phyloP scores from a whole-genome alignment of 53 echinoderm and acorn worm genomes.

The Hippasteria phrygiana region DNA sequence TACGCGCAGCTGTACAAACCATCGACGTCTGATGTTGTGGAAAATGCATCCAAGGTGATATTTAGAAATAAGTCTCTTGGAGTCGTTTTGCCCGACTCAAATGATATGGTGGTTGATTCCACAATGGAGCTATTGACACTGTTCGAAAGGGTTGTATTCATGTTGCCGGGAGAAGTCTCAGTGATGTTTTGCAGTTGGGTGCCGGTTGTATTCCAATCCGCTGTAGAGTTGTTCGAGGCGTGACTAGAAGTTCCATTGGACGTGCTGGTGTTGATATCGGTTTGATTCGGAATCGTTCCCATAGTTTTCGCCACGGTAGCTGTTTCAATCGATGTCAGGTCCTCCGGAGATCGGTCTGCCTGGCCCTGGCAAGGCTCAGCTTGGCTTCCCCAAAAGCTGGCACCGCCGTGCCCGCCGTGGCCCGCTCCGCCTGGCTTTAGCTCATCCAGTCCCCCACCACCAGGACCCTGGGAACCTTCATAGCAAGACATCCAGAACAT shows the following conservation, averaged over 20 bases:
- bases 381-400: background rate
- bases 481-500: background rate
- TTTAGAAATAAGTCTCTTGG: no score
- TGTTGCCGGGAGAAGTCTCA: background rate
- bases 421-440: background rate
- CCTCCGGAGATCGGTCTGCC: background rate
- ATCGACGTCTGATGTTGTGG: background rate
- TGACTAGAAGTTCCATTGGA: background rate
- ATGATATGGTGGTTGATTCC: no score
- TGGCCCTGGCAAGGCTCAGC: background rate
- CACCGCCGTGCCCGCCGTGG: conserved; percentile 4
- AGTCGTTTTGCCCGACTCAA: no score
- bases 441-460: background rate
- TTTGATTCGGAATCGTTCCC: background rate
- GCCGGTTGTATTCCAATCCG: background rate
- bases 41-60: background rate
- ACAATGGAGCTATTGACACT: background rate
- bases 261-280: background rate
- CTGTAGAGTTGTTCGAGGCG: background rate
- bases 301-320: background rate
- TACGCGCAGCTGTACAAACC: background rate
- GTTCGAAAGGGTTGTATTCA: background rate
- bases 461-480: background rate
- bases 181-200: background rate
- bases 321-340: background rate